A percentile compares a stretch with the other conserved stretches of the same genome.
phyloP scores from a whole-genome alignment of 2,888 invertebrate genomes.

The Drosophila emarginata region DNA sequence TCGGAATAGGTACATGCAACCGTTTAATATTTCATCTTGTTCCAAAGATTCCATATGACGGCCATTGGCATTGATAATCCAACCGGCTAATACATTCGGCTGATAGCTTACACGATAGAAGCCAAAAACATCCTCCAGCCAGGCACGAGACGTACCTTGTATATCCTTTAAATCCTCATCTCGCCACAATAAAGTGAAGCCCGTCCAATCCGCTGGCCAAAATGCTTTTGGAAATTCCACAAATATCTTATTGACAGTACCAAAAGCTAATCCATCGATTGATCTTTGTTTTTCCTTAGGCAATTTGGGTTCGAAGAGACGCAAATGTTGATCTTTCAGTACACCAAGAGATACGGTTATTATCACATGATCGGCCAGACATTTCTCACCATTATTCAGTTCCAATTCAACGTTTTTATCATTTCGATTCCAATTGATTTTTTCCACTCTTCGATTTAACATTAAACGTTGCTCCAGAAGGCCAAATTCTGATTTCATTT shows the following conservation, averaged over 20 bases:
- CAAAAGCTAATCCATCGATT: slow-evolving; percentile 85
- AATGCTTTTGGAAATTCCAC: slow-evolving; percentile 85
- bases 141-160: slow-evolving; percentile 81
- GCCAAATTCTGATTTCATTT: slow-evolving; percentile 65
- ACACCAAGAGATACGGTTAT: slow-evolving; percentile 85
- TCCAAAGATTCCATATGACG: slow-evolving; percentile 85
- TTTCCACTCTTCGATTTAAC: slow-evolving; percentile 66
- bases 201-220: slow-evolving; percentile 84
- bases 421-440: slow-evolving; percentile 78
- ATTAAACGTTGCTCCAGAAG: slow-evolving; percentile 80
- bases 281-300: slow-evolving; percentile 83
- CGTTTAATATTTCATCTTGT: slow-evolving; percentile 82
- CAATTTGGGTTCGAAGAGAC: slow-evolving; percentile 83
- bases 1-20: slow-evolving; percentile 79
- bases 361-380: slow-evolving; percentile 85
- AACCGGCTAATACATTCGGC: slow-evolving; percentile 86
- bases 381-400: slow-evolving; percentile 81
- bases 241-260: slow-evolving; percentile 86
- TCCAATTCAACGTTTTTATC: slow-evolving; percentile 69
- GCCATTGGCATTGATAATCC: slow-evolving; percentile 87
- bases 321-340: slow-evolving; percentile 83
- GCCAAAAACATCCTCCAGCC: slow-evolving; percentile 87
- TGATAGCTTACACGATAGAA: slow-evolving; percentile 87
- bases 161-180: slow-evolving; percentile 82
- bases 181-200: slow-evolving; percentile 85